Evolutionary conservation across 1,140 invertebrate species (phyloP).

Genomic region (Ceratoteleas bidentatus): DNA sequence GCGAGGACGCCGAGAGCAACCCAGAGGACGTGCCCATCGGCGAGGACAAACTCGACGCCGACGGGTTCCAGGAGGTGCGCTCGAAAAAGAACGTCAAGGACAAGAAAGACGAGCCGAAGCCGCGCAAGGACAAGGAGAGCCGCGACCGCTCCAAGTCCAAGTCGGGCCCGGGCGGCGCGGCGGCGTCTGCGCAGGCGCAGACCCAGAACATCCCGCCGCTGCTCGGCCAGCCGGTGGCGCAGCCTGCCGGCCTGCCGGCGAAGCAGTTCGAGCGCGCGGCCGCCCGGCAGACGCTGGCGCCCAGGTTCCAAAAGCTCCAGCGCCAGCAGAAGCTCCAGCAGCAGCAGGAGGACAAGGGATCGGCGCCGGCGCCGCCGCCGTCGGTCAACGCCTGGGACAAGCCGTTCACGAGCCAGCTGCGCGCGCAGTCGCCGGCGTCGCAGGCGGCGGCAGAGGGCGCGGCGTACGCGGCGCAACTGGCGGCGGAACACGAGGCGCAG

Average conservation of each 20-base stretch:
- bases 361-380: conserved; percentile 84
- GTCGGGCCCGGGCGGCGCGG: conserved; percentile 56
- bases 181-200: conserved; percentile 68
- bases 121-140: conserved; percentile 79
- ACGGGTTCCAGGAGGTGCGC: conserved; percentile 92
- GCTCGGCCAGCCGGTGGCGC: conserved; percentile 80
- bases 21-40: conserved; percentile 70
- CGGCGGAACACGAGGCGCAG: conserved; percentile 69
- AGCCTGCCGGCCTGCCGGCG: conserved; percentile 76
- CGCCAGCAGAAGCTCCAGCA: conserved; percentile 66
- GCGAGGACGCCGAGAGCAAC: conserved; percentile 79
- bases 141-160: conserved; percentile 78
- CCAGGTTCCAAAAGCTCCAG: conserved; percentile 86
- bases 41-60: conserved; percentile 77
- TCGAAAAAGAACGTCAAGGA: conserved; percentile 89
- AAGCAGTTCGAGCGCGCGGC: conserved; percentile 84
- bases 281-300: conserved; percentile 85
- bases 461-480: conserved; percentile 9
- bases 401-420: conserved; percentile 86
- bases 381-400: conserved; percentile 88
- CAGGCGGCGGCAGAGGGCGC: conserved; percentile 25
- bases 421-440: conserved; percentile 80
- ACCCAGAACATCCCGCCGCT: conserved; percentile 81
- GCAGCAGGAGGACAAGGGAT: conserved; percentile 74
- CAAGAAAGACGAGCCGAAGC: conserved; percentile 82